phyloP scores from a whole-genome alignment of 2,888 invertebrate species.

The Eurytoma californica region DNA sequence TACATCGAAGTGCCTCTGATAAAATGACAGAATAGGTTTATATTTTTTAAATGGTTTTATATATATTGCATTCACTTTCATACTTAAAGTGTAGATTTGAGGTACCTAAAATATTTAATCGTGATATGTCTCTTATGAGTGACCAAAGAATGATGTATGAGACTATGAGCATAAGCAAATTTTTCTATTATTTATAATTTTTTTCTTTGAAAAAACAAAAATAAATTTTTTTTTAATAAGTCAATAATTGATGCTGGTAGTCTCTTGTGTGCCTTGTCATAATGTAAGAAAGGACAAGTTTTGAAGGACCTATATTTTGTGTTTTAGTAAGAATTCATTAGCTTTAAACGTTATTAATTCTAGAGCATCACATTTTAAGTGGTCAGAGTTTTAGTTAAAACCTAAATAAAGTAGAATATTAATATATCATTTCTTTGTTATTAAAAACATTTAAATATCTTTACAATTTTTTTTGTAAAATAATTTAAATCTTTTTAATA shows the following conservation, averaged over 20 bases:
- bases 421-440: too few species aligned
- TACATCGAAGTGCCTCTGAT: conserved; percentile 52
- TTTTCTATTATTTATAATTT: conserved; percentile 41
- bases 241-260: conserved; percentile 51
- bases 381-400: too few species aligned
- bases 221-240: conserved; percentile 33
- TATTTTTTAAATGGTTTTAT: conserved; percentile 54
- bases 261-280: conserved; percentile 54
- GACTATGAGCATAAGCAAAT: conserved; percentile 54
- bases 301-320: conserved; percentile 47
- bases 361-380: conserved; percentile 30
- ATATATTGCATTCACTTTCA: conserved; percentile 53
- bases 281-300: conserved; percentile 48
- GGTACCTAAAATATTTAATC: conserved; percentile 53
- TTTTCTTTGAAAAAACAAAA: conserved; percentile 51
- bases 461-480: background rate
- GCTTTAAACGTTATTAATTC: conserved; percentile 44
- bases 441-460: background rate
- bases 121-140: conserved; percentile 59
- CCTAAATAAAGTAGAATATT: too few species aligned
- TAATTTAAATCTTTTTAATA: background rate
- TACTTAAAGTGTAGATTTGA: conserved; percentile 51
- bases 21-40: conserved; percentile 51
- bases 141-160: conserved; percentile 62
- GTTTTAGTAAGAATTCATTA: conserved; percentile 34